Conservation (phyloP, 2,113 vertebrate species). For the Centropristis striata region DNA sequence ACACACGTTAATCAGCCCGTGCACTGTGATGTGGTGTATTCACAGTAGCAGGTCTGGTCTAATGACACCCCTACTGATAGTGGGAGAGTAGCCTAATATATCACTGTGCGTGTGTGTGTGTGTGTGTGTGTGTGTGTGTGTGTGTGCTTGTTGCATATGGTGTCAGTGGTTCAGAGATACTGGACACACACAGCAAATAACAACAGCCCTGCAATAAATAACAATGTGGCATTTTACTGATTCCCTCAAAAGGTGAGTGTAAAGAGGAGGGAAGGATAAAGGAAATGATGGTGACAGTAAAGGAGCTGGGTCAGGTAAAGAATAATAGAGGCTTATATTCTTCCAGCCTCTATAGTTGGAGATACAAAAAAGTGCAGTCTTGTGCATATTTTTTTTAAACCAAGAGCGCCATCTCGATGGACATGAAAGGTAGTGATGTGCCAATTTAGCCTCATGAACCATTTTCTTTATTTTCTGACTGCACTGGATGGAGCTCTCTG, state of each 20-base stretch:
- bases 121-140: slow-evolving; percentile 4
- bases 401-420: no score
- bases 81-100: slow-evolving; percentile 36
- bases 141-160: slow-evolving; percentile 27
- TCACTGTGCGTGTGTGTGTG: slow-evolving; percentile 26
- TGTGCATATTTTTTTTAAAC: no score
- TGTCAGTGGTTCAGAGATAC: slow-evolving; percentile 20
- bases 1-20: slow-evolving; percentile 30
- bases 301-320: no score
- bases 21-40: slow-evolving; percentile 38
- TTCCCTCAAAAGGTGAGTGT: not conserved
- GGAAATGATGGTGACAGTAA: not conserved
- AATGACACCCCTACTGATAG: slow-evolving; percentile 59
- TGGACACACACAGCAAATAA: slow-evolving; percentile 19
- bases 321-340: no score
- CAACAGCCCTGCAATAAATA: slow-evolving; percentile 2
- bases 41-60: slow-evolving; percentile 48
- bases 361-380: no score
- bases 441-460: no score
- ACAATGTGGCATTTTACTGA: not conserved
- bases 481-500: no score
- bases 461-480: no score
- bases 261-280: not conserved
- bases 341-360: no score
- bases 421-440: no score